Conservation (phyloP, 2,888 invertebrate species). For the Pomacea canaliculata region DNA sequence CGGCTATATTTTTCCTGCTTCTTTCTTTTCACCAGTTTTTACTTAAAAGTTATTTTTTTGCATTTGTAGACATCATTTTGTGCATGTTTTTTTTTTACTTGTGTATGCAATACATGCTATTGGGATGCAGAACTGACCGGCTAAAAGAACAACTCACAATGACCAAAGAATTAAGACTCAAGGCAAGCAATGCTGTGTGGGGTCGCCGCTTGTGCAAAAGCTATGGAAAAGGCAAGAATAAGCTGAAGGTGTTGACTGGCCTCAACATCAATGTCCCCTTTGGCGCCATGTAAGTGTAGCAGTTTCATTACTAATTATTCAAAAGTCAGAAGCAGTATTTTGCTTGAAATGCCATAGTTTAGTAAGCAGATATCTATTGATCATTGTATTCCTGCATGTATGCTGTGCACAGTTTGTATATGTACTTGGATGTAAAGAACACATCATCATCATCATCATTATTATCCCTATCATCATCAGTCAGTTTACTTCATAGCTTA, state of each 20-base stretch:
- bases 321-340: no score
- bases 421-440: no score
- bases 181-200: conserved; percentile 21
- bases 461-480: neutral
- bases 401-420: no score
- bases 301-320: no score
- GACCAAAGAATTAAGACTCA: neutral
- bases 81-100: neutral
- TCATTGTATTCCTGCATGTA: no score
- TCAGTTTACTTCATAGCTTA: neutral
- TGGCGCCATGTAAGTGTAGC: conserved; percentile 26
- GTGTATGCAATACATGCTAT: neutral
- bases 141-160: neutral
- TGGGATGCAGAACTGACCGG: neutral
- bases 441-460: conserved; percentile 4
- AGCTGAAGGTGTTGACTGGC: conserved; percentile 12
- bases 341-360: no score
- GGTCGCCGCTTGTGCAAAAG: conserved; percentile 9
- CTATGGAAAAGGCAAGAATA: conserved; percentile 17
- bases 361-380: no score
- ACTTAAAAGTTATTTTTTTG: no score
- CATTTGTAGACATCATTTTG: no score
- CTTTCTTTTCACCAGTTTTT: no score
- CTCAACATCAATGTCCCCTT: conserved; percentile 28
- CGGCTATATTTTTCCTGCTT: no score